Percentiles rank a stretch among this genome's conserved stretches.
phyloP scores from a whole-genome alignment of 2,888 invertebrate species.

The Camponotus fellah region DNA sequence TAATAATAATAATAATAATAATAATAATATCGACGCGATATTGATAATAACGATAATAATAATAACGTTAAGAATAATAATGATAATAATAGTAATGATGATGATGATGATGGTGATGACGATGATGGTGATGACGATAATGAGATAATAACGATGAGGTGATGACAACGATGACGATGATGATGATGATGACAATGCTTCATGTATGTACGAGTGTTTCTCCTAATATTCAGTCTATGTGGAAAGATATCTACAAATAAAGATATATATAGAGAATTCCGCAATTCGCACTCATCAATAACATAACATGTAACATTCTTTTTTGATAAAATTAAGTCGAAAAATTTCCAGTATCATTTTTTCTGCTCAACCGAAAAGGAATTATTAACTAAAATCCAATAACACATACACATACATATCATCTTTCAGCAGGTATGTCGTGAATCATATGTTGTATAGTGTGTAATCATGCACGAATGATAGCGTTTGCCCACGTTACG shows the following conservation, averaged over 20 bases:
- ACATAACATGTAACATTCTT: background rate
- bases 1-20: constrained; percentile 18
- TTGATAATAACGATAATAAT: constrained; percentile 13
- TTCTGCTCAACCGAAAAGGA: background rate
- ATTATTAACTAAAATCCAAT: background rate
- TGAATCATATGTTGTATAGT: background rate
- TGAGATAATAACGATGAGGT: constrained; percentile 4
- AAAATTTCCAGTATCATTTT: background rate
- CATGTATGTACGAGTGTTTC: constrained; percentile 49
- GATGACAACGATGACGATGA: too few species aligned
- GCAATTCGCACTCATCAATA: background rate
- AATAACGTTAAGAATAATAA: constrained; percentile 16
- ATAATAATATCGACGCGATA: background rate
- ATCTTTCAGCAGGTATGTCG: background rate
- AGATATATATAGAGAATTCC: constrained; percentile 2
- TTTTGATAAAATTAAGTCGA: background rate
- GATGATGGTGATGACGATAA: constrained; percentile 11
- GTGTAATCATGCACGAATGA: background rate
- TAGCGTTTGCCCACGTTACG: background rate
- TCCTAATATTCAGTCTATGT: constrained; percentile 17
- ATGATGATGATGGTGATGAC: constrained; percentile 14
- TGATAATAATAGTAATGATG: constrained; percentile 9
- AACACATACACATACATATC: background rate
- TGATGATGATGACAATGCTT: too few species aligned
- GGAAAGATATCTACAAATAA: constrained; percentile 49